Percentiles rank a stretch among this genome's conserved stretches.
phyloP scores from a whole-genome alignment of 2,888 invertebrate species.

The Scaptomyza parva region DNA sequence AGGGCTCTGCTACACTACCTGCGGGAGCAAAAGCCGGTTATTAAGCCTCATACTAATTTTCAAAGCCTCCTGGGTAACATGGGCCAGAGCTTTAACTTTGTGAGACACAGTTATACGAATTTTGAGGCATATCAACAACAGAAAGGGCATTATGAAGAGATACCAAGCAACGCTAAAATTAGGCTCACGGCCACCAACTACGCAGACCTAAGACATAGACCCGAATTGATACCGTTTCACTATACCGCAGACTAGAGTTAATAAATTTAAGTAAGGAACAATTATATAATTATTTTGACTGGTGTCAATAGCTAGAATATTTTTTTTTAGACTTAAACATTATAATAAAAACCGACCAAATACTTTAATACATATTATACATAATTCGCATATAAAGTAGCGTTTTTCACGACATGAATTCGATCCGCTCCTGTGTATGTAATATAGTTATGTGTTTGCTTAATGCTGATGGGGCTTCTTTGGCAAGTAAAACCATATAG shows the following conservation, averaged over 20 bases:
- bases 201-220: slow-evolving; percentile 14
- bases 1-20: slow-evolving; percentile 8
- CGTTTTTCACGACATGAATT: neutral
- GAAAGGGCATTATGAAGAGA: slow-evolving; percentile 16
- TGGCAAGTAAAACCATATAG: slow-evolving; percentile 69
- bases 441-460: slow-evolving; percentile 25
- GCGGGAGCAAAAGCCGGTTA: neutral
- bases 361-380: neutral
- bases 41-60: neutral
- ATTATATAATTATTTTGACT: too few species aligned
- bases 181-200: slow-evolving; percentile 15
- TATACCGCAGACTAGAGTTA: neutral
- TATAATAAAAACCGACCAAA: neutral
- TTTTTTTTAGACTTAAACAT: neutral
- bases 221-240: neutral
- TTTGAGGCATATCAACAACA: slow-evolving; percentile 7
- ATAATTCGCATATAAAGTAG: neutral
- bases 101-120: slow-evolving; percentile 45
- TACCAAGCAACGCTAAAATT: slow-evolving; percentile 18
- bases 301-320: neutral
- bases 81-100: slow-evolving; percentile 16
- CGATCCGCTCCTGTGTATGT: slow-evolving; percentile 38
- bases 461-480: slow-evolving; percentile 72
- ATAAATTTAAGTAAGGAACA: neutral
- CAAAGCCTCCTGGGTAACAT: slow-evolving; percentile 2